Evolutionary conservation across 2,888 invertebrate genomes (phyloP).

Genomic region (Druceiella hillmani): DNA sequence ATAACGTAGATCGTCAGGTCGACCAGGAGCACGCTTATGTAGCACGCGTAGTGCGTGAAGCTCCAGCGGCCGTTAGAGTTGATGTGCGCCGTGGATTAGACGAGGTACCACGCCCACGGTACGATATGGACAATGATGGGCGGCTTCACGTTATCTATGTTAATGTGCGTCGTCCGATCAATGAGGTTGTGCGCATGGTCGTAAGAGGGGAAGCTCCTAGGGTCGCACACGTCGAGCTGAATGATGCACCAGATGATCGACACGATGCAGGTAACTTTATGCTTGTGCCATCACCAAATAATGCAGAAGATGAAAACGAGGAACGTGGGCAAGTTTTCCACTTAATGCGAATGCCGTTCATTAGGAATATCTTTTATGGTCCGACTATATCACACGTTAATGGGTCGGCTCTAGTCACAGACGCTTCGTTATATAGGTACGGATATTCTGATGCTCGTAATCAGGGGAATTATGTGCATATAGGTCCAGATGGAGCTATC

Average conservation of each 20-base stretch:
- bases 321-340: background rate
- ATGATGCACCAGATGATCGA: background rate
- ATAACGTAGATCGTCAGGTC: background rate
- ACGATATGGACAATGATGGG: constrained; percentile 8
- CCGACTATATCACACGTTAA: constrained; percentile 21
- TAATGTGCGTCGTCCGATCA: constrained; percentile 29
- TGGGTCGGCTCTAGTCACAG: constrained; percentile 31
- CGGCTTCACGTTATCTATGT: constrained; percentile 31
- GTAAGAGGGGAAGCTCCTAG: constrained; percentile 13
- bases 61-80: too few species aligned
- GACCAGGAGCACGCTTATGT: background rate
- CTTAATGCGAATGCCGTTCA: constrained; percentile 3
- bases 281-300: too few species aligned
- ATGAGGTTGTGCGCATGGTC: constrained; percentile 27
- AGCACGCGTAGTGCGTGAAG: too few species aligned
- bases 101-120: background rate
- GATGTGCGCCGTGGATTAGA: background rate
- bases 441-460: constrained; percentile 35
- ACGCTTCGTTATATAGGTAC: constrained; percentile 34
- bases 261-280: too few species aligned
- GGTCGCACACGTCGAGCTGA: too few species aligned
- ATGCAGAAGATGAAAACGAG: background rate
- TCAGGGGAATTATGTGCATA: constrained; percentile 31
- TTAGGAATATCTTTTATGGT: background rate
- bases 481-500: constrained; percentile 28